Percentiles rank a stretch among this genome's conserved stretches.
These are phyloP conservation scores for Lysiphlebus fabarum DNA, from an alignment of 1,140 invertebrate species.

Conservation along the genomic window DNA sequence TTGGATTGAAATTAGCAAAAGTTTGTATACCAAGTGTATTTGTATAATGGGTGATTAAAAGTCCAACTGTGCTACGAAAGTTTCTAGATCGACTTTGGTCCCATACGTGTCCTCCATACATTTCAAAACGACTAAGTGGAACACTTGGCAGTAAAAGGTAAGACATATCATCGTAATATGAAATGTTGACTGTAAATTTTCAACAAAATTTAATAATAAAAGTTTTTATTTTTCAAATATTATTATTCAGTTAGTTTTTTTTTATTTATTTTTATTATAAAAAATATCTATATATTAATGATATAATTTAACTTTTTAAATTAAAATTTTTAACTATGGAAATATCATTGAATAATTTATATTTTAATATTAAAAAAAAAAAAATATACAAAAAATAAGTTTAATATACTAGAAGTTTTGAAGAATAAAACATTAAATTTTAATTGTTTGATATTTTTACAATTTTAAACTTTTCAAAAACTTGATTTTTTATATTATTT, in stretches of 20 bases:
- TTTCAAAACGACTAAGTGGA: conserved; percentile 48
- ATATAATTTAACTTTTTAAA: no score
- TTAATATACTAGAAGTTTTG: neutral
- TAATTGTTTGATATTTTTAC: no score
- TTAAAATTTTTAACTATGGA: no score
- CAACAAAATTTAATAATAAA: neutral
- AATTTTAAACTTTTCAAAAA: no score
- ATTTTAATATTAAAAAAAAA: neutral
- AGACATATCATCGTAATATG: conserved; percentile 51
- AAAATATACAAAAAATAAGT: neutral
- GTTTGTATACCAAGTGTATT: conserved; percentile 43
- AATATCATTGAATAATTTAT: neutral
- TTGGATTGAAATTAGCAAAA: no score
- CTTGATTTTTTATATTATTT: no score
- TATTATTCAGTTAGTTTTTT: no score
- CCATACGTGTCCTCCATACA: conserved; percentile 52
- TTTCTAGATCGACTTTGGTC: conserved; percentile 53
- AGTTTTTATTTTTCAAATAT: neutral
- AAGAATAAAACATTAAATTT: neutral
- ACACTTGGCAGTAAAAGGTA: conserved; percentile 48
- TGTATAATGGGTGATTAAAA: conserved; percentile 49
- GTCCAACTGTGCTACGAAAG: conserved; percentile 47
- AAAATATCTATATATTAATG: no score
- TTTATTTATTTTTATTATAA: no score
- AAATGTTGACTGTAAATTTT: conserved; percentile 46